Evolutionary conservation across 2,888 invertebrate genomes (phyloP).

Genomic region (Euclidia mi): DNA sequence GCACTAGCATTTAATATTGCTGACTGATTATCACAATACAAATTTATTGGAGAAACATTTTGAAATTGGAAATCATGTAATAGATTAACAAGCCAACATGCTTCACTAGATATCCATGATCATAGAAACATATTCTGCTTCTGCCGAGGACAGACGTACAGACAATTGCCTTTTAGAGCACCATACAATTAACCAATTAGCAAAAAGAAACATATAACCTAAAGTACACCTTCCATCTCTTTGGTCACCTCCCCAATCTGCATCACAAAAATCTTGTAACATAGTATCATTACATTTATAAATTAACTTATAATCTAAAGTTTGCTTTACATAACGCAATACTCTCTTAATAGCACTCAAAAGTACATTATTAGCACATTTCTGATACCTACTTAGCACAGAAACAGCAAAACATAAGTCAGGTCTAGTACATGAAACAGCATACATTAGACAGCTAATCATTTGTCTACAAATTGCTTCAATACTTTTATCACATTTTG

Average conservation of each 20-base stretch:
- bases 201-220: constrained; percentile 3
- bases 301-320: constrained; percentile 15
- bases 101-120: too few relatives aligned
- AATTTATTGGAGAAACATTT: too few relatives aligned
- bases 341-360: constrained; percentile 2
- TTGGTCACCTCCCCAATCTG: constrained; percentile 18
- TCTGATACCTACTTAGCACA: too few relatives aligned
- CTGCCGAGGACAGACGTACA: constrained; percentile 20
- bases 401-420: too few relatives aligned
- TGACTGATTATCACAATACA: too few relatives aligned
- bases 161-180: neutral
- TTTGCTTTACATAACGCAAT: constrained; percentile 13
- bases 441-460: too few relatives aligned
- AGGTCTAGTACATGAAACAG: too few relatives aligned
- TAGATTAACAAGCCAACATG: too few relatives aligned
- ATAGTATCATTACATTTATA: constrained; percentile 1
- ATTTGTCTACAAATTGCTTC: constrained; percentile 15
- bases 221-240: constrained; percentile 14
- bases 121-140: constrained; percentile 22
- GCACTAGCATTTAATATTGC: too few relatives aligned
- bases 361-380: too few relatives aligned
- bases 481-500: constrained; percentile 4
- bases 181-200: constrained; percentile 4
- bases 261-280: constrained; percentile 10
- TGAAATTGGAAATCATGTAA: too few relatives aligned